A percentile compares a stretch with the other conserved stretches of the same genome.
phyloP scores from a whole-genome alignment of 1,140 invertebrate genomes.

The Notospermus geniculatus region DNA sequence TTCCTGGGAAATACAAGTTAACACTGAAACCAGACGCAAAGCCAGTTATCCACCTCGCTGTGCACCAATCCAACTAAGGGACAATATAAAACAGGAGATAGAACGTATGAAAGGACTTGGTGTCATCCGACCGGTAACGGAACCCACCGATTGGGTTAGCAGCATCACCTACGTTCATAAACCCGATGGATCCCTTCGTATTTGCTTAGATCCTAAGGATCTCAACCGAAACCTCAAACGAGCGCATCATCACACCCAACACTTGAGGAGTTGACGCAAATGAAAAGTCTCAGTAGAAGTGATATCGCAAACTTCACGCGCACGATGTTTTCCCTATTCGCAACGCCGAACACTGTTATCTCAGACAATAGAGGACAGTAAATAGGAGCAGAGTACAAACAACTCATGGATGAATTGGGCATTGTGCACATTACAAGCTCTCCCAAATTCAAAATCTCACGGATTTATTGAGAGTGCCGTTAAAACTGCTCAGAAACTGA shows the following conservation, averaged over 20 bases:
- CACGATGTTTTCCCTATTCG: constrained; percentile 15
- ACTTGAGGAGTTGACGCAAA: constrained; percentile 28
- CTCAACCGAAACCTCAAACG: too few relatives aligned
- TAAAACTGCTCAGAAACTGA: too few relatives aligned
- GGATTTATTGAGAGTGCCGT: too few relatives aligned
- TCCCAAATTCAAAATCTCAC: too few relatives aligned
- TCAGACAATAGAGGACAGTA: constrained; percentile 10
- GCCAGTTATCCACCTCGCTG: neutral
- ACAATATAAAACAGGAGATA: constrained; percentile 19
- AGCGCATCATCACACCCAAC: too few relatives aligned
- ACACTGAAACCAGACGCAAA: too few relatives aligned
- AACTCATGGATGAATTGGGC: constrained; percentile 10
- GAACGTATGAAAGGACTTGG: constrained; percentile 13
- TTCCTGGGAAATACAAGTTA: too few relatives aligned
- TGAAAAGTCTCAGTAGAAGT: constrained; percentile 12
- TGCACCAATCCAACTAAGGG: constrained; percentile 15
- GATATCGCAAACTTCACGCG: neutral
- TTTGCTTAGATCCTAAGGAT: too few relatives aligned
- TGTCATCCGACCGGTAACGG: constrained; percentile 34
- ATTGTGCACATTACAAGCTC: constrained; percentile 5
- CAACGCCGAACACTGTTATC: constrained; percentile 11
- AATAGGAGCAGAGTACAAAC: neutral
- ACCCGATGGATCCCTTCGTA: too few relatives aligned
- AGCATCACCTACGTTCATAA: too few relatives aligned
- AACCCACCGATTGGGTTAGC: constrained; percentile 35